phyloP scores from a whole-genome alignment of 2,888 invertebrate species.

The Seira musarum region DNA sequence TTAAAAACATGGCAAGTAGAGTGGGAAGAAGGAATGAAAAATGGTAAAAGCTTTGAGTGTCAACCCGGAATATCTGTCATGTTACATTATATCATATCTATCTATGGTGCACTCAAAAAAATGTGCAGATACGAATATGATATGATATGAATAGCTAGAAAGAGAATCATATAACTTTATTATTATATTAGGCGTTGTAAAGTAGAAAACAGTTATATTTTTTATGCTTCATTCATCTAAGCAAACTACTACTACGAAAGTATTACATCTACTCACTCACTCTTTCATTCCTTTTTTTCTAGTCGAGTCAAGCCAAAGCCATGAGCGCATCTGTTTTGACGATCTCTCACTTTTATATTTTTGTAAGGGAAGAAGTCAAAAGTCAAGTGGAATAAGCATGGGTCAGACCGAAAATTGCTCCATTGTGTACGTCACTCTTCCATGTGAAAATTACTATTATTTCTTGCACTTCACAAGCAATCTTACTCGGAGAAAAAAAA shows the following conservation, averaged over 20 bases:
- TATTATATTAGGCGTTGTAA: neutral
- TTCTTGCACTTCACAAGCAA: conserved; percentile 50
- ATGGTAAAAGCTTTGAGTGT: conserved; percentile 38
- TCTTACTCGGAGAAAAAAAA: conserved; percentile 33
- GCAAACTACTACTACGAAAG: conserved; percentile 16
- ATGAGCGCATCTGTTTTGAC: conserved; percentile 39
- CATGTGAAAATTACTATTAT: conserved; percentile 63
- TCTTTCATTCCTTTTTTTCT: too few relatives aligned
- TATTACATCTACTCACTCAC: too few relatives aligned
- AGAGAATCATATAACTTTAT: conserved; percentile 28
- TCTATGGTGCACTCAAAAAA: too few relatives aligned
- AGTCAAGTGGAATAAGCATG: conserved; percentile 46
- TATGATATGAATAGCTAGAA: too few relatives aligned
- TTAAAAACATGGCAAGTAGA: conserved; percentile 9
- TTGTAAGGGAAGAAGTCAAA: conserved; percentile 31
- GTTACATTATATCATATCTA: conserved; percentile 23
- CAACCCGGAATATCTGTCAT: conserved; percentile 43
- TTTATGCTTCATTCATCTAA: conserved; percentile 30
- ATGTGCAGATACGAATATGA: too few relatives aligned
- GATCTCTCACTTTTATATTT: conserved; percentile 16
- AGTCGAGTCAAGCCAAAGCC: too few relatives aligned
- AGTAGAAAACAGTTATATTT: conserved; percentile 27
- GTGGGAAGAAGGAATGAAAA: conserved; percentile 39
- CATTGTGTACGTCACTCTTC: conserved; percentile 60
- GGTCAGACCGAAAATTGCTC: conserved; percentile 59